Base-by-base conservation (phyloP, 2,888 invertebrate species). In the Meiosimyza platycephala region DNA sequence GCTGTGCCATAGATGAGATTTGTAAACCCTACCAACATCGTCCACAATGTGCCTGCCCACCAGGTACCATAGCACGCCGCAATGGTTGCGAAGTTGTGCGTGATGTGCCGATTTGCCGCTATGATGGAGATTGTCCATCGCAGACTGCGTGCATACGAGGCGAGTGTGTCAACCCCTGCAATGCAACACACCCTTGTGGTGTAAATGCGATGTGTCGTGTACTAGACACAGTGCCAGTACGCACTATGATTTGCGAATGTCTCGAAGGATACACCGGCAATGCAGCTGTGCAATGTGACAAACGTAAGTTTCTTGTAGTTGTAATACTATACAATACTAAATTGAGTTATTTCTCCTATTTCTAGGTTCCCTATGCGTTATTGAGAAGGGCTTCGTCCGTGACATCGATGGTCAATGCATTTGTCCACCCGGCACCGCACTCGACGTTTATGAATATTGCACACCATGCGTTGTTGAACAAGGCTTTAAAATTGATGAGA, bases 241-340 rank as follows among this genome's bases (percentile, higher is more conserved):
- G 94, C 83, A 96, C 96, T 11, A 94, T 96, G 93, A 91, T 94
- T 75, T 97, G 96, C 83, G 93, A 94, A 86, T 97, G 97, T 84
- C 85, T 93, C 60, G 93, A 94, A 51, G 96, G 95, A 75, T 95
- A 93, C 84, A 92, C 92, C 86, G 97, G 96, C 85, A 95, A 96
- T 84, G 96, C 96, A 22, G 92, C 95, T 11, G 90, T 93, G 12
- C 92, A 93, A 82, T 97, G 96, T 83, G 93, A 94, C 79, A 92
- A 90, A 89, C 90, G 95, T 92, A 22, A 69, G 69, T 69, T 18
- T 40, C 9, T 40, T 40, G 9, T 40, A 40, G 9, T 9, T 40
- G 40, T 40, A 40, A 6, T 40, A 7, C 40, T 40, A 7, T 9
- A 6, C 51, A 22, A 55, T 63, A 51, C 9, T 40, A 40, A 40